Base-by-base conservation (phyloP, 2,113 vertebrate genomes). In the Pionites leucogaster region DNA sequence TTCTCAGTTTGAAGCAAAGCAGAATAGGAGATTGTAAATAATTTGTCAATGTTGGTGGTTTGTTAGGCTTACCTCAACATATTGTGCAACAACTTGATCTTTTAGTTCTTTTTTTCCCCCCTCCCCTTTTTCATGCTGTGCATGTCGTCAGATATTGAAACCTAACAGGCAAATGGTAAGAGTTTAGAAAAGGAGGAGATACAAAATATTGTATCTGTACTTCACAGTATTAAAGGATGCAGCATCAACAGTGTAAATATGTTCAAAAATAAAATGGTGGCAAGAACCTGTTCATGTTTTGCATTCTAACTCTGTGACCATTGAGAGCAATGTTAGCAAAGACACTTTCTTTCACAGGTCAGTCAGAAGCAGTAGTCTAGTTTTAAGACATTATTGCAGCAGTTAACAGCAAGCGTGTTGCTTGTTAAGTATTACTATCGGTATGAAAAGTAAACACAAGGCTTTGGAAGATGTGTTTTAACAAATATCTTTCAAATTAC, bases 151-250 rank as follows among this genome's bases (percentile, higher is more conserved):
- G 98, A 98, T 99, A 97, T 98, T 99, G 98, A 98, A 98, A 98
- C 97, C 98, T 98, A 99, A 98, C 98, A 99, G 98, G 97, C 99
- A 99, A 98, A 98, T 99, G 98, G 98, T 99, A 99, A 99, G 99
- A 98, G 97, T 97, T 97, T 86, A 96, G 94, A 93, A 91, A 57
- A 97, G 93, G 88, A 94, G 75, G 77, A 93, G 95, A 96, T 95
- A 92, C 86, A 94, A 92, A 11, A 31, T 90, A 7, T 33, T 95
- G 88, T 97, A 97, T 97, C 93, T 95, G 71, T 93, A 84, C 78
- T 92, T 93, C 86, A 11, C 65, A 93, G 77, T 92, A 63, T 81
- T 89, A 59, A 94, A 88, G 88, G 95, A 95, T 95, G 90, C 92
- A 96, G 84, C 94, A 95, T 97, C 88, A 17, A 4, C 81, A 59